Evolutionary conservation across 2,888 invertebrate species (phyloP).

Genomic region (Spodoptera exigua): DNA sequence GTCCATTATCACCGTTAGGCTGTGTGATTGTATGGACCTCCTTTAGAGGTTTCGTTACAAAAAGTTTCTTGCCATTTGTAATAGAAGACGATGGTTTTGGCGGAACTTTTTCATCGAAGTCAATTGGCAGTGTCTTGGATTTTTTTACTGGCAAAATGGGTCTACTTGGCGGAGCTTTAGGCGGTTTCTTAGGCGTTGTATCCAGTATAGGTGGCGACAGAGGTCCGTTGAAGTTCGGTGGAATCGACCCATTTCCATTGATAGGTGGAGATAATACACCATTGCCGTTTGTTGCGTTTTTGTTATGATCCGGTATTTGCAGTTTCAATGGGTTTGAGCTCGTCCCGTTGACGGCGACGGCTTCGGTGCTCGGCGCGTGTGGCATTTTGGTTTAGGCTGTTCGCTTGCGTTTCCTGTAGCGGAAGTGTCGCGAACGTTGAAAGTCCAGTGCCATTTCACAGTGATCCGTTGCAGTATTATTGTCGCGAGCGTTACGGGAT

Average conservation of each 20-base stretch:
- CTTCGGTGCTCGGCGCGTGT: conserved; percentile 67
- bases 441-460: conserved; percentile 87
- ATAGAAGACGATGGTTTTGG: conserved; percentile 71
- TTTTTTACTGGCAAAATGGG: conserved; percentile 84
- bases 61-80: conserved; percentile 78
- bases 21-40: conserved; percentile 81
- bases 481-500: conserved; percentile 80
- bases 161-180: conserved; percentile 77
- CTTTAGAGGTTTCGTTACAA: conserved; percentile 82
- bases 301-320: conserved; percentile 77
- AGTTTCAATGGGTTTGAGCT: conserved; percentile 71
- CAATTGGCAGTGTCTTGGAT: conserved; percentile 83
- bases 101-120: conserved; percentile 82
- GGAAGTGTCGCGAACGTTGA: conserved; percentile 82
- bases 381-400: conserved; percentile 77
- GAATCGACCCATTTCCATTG: conserved; percentile 72
- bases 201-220: conserved; percentile 82
- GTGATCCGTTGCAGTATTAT: conserved; percentile 78
- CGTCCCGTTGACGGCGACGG: conserved; percentile 63
- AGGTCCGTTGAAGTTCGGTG: conserved; percentile 74
- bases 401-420: conserved; percentile 83
- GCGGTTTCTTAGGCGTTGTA: conserved; percentile 83
- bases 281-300: conserved; percentile 64
- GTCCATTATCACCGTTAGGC: conserved; percentile 70
- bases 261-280: conserved; percentile 61